Evolutionary conservation across 2,888 invertebrate species (phyloP), one percentile per base, ranked within the genome.

Genomic region (Antitype chi): DNA sequence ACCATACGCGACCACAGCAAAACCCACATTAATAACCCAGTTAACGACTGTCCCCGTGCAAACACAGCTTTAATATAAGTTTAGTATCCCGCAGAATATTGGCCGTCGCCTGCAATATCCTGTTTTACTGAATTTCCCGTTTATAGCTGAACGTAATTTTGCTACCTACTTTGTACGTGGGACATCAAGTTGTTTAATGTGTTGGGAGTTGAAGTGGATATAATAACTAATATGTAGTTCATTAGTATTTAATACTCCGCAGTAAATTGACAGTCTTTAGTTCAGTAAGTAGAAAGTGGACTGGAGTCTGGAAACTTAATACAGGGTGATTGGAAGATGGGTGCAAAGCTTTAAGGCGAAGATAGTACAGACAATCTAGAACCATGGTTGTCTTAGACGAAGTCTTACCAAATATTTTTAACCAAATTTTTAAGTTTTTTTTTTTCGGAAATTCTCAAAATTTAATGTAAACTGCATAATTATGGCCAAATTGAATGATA

Each of bases 101-200:
- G 87, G 81, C 69, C 77, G 77, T 77, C 85, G 85, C 78, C 64
- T 81, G 85, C 88, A 87, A 87, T 87, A 86, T 87, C 82, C 88
- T 86, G 88, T 86, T 81, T 81, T 75, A 84, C 79, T 74, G 81
- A 83, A 86, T 81, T 83, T 83, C 76, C 49, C 53, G 74, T 86
- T 88, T 76, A 87, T 78, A 70, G 80, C 76, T 67, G 64, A 76
- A 64, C 70, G 70, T 84, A 73, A 85, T 85, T 80, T 81, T 68
- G 69, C 57, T 63, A 68, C 74, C 60, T 63, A 68, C 74, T 60
- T 64, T 66, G 70, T 69, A 59, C 52, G 60, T 74, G 70, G 57
- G 38, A 60, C 66, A 78, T 78, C 57, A 32, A 66, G 75, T 32
- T 72, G 70, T 85, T 76, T 74, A 74, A 74, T 84, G 77, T 74